Percentiles rank a stretch among this genome's conserved stretches.
Evolutionary conservation across 2,797 vertebrate species (phyloP).

Genomic region (Carduelis carduelis): DNA sequence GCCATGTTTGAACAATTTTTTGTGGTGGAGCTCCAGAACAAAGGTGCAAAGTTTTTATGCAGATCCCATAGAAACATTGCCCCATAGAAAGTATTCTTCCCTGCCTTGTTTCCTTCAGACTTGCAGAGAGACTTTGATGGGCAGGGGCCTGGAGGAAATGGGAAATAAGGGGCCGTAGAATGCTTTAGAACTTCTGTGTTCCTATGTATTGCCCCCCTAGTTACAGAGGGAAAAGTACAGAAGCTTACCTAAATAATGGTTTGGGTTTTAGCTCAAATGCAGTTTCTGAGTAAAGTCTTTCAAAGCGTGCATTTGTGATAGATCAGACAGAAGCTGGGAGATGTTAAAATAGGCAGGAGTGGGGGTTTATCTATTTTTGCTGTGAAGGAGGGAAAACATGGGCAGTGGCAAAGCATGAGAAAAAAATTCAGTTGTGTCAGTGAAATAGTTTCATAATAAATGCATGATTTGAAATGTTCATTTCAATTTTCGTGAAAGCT

Average conservation of each 20-base stretch:
- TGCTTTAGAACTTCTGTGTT: neutral
- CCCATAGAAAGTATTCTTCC: neutral
- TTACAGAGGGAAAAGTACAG: neutral
- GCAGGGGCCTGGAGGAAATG: neutral
- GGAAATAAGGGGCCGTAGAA: neutral
- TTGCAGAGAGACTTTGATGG: neutral
- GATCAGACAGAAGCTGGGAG: neutral
- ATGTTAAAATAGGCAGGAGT: neutral
- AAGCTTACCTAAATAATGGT: neutral
- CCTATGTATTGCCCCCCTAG: neutral
- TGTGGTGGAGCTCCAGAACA: neutral
- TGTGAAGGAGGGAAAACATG: neutral
- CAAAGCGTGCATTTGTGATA: neutral
- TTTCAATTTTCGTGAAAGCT: neutral
- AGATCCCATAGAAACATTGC: neutral
- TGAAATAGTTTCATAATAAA: neutral
- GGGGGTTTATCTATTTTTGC: neutral
- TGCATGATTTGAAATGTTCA: neutral
- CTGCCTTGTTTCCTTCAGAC: neutral
- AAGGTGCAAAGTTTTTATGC: neutral
- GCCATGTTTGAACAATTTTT: neutral
- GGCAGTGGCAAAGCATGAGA: neutral
- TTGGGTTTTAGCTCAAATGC: neutral
- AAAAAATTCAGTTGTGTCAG: neutral
- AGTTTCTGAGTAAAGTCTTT: neutral